phyloP scores from a whole-genome alignment of 2,797 vertebrate genomes.

The Cuculus canorus region DNA sequence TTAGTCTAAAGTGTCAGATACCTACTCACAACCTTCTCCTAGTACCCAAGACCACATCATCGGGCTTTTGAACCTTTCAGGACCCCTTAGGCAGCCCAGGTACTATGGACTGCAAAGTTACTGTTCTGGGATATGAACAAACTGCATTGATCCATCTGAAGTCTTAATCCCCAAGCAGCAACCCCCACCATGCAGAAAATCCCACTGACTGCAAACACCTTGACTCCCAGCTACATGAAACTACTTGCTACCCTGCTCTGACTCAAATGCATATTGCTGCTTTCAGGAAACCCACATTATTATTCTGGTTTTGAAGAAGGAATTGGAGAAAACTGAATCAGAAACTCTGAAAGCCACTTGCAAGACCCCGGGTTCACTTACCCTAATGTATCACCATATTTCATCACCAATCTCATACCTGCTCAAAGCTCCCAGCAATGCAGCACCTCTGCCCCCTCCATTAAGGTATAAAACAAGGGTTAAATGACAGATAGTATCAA shows the following conservation, averaged over 20 bases:
- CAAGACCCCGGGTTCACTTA: slow-evolving; percentile 44
- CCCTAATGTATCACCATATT: slow-evolving; percentile 63
- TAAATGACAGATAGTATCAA: slow-evolving; percentile 65
- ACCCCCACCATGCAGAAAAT: background rate
- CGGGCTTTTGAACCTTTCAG: background rate
- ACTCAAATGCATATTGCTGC: slow-evolving; percentile 7
- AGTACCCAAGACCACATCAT: background rate
- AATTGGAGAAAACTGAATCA: slow-evolving; percentile 57
- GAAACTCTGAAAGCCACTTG: slow-evolving; percentile 44
- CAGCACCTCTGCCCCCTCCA: background rate
- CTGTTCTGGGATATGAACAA: background rate
- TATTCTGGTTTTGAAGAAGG: slow-evolving; percentile 44
- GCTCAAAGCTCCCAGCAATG: background rate
- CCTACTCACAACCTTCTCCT: background rate
- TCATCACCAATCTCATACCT: slow-evolving; percentile 45
- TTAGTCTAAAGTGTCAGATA: background rate
- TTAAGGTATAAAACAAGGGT: slow-evolving; percentile 54
- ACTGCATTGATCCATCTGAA: background rate
- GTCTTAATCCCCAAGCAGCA: background rate
- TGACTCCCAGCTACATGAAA: background rate
- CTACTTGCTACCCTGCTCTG: slow-evolving; percentile 12
- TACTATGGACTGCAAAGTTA: background rate
- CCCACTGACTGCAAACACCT: background rate
- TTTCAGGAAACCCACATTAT: slow-evolving; percentile 37
- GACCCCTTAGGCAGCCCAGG: background rate